A percentile compares a stretch with the other conserved stretches of the same genome.
These are phyloP conservation scores for Neogobius melanostomus DNA, from an alignment of 2,113 vertebrate genomes.

Conservation along the genomic window DNA sequence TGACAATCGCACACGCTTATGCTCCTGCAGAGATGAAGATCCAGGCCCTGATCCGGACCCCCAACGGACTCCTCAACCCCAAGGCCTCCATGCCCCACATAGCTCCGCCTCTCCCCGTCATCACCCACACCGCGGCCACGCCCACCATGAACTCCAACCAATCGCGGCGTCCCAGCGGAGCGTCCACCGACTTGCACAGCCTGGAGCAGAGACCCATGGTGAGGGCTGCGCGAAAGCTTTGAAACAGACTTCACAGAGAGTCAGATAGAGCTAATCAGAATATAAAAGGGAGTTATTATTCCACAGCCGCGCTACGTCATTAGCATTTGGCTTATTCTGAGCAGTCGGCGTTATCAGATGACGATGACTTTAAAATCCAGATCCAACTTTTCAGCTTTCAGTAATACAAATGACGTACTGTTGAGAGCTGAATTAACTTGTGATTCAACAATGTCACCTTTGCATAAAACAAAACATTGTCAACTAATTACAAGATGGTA, in stretches of 20 bases:
- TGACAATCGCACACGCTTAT: neutral
- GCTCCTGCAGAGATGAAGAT: slow-evolving; percentile 84
- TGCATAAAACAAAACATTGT: no score
- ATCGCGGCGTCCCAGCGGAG: slow-evolving; percentile 81
- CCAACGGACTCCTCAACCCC: slow-evolving; percentile 91
- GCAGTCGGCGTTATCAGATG: neutral
- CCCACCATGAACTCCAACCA: slow-evolving; percentile 84
- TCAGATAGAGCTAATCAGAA: slow-evolving; percentile 6
- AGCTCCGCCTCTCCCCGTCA: slow-evolving; percentile 81
- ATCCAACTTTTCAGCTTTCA: neutral
- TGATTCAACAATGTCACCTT: no score
- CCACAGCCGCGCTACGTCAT: neutral
- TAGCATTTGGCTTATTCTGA: slow-evolving; percentile 1
- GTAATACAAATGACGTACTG: neutral
- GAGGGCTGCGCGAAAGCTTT: slow-evolving; percentile 42
- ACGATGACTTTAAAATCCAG: neutral
- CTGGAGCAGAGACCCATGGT: slow-evolving; percentile 89
- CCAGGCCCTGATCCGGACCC: slow-evolving; percentile 86
- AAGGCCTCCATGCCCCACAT: slow-evolving; percentile 80
- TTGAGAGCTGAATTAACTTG: no score
- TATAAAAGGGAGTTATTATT: slow-evolving; percentile 7
- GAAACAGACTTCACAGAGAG: neutral
- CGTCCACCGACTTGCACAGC: slow-evolving; percentile 78
- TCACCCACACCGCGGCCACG: slow-evolving; percentile 87
- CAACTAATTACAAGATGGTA: no score